phyloP scores from a whole-genome alignment of 2,113 vertebrate genomes.

The Brachypteracias leptosomus region DNA sequence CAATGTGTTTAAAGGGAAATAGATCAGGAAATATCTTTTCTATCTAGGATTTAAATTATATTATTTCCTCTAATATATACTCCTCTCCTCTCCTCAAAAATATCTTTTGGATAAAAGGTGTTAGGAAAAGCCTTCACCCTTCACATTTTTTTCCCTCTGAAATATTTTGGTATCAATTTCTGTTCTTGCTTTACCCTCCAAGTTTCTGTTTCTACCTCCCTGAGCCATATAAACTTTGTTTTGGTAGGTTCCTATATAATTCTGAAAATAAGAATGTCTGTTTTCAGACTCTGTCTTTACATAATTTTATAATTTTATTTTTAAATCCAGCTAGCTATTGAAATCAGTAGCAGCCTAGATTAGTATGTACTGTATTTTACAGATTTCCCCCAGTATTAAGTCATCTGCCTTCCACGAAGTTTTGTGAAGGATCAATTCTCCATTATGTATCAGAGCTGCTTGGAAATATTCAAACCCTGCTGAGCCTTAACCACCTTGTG shows the following conservation, averaged over 20 bases:
- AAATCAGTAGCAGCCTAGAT: neutral
- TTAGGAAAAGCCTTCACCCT: neutral
- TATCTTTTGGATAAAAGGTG: neutral
- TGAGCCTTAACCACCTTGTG: slow-evolving; percentile 27
- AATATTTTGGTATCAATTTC: neutral
- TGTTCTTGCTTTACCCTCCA: neutral
- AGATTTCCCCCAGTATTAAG: neutral
- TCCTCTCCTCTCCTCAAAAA: neutral
- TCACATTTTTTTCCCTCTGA: neutral
- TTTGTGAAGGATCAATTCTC: neutral
- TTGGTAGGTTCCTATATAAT: neutral
- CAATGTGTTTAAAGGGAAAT: neutral
- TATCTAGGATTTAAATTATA: neutral
- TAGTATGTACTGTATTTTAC: neutral
- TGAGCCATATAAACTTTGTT: neutral
- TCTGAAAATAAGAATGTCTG: neutral
- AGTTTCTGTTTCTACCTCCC: neutral
- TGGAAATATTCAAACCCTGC: slow-evolving; percentile 33
- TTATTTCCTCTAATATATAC: neutral
- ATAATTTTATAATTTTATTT: neutral
- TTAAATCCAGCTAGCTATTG: neutral
- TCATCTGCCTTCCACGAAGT: neutral
- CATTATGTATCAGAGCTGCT: slow-evolving; percentile 41
- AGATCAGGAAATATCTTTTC: neutral
- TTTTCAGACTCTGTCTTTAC: neutral